These are phyloP conservation scores for Magallana angulata DNA, from an alignment of 1,140 invertebrate genomes.

Conservation along the genomic window DNA sequence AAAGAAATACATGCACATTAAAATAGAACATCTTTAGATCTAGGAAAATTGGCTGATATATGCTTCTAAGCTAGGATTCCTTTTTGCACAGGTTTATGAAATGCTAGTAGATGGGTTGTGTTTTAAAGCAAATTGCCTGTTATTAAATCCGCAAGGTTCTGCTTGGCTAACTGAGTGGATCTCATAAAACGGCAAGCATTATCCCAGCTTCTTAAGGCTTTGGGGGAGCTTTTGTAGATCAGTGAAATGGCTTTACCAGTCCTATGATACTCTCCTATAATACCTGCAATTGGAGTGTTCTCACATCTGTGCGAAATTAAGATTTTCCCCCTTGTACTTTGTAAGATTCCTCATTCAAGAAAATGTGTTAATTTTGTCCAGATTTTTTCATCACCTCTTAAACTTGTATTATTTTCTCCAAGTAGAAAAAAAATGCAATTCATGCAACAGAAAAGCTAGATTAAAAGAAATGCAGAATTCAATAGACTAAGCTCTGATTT, in stretches of 20 bases:
- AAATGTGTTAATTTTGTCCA: conserved; percentile 30
- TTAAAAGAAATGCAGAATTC: no score
- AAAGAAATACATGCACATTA: conserved; percentile 38
- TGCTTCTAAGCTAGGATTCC: conserved; percentile 9
- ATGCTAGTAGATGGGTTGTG: conserved; percentile 32
- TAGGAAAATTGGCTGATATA: conserved; percentile 28
- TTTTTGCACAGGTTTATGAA: conserved; percentile 28
- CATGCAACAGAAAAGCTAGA: no score
- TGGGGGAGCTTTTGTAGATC: conserved; percentile 32
- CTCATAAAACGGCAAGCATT: conserved; percentile 20
- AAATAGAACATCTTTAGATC: conserved; percentile 31
- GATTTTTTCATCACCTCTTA: conserved; percentile 15
- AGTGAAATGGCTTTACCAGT: conserved; percentile 30
- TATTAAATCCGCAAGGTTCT: conserved; percentile 36
- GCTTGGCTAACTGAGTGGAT: conserved; percentile 38
- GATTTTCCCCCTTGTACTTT: conserved; percentile 8
- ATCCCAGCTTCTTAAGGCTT: conserved; percentile 19
- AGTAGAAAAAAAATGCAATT: no score
- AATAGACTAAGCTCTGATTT: no score
- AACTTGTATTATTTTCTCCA: not conserved
- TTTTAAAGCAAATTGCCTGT: conserved; percentile 37
- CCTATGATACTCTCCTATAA: conserved; percentile 19
- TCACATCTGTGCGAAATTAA: conserved; percentile 36
- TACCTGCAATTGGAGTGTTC: conserved; percentile 35
- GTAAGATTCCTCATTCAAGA: not conserved